Conservation (phyloP, 1,140 invertebrate genomes). For the Drosophila fuyamai region DNA sequence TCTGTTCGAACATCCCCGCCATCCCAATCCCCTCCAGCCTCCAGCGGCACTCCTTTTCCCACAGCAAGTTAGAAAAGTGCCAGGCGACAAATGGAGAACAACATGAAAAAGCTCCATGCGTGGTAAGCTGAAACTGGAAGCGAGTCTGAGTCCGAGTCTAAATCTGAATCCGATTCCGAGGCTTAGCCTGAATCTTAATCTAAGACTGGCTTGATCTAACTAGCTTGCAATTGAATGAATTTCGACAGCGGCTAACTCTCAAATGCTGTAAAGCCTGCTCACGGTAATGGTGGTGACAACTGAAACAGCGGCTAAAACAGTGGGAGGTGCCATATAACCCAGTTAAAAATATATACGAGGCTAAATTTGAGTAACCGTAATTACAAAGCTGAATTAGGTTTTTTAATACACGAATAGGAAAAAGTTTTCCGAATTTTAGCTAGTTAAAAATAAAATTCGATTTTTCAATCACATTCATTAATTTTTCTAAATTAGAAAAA, state of each 20-base stretch:
- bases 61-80: slow-evolving; percentile 46
- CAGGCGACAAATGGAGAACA: slow-evolving; percentile 71
- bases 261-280: slow-evolving; percentile 4
- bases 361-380: no score
- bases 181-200: slow-evolving; percentile 47
- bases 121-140: slow-evolving; percentile 55
- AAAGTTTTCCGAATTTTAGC: no score
- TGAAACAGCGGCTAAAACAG: slow-evolving; percentile 39
- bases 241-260: slow-evolving; percentile 60
- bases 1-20: slow-evolving; percentile 2
- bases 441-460: no score
- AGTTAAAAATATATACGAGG: slow-evolving; percentile 1
- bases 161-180: slow-evolving; percentile 52
- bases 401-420: no score
- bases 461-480: no score
- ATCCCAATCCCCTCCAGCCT: slow-evolving; percentile 1
- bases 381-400: no score
- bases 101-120: slow-evolving; percentile 57
- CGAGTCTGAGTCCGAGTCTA: slow-evolving; percentile 41
- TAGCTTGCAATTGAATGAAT: slow-evolving; percentile 73
- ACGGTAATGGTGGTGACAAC: slow-evolving; percentile 40
- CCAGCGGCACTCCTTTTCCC: slow-evolving; percentile 7
- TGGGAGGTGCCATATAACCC: slow-evolving; percentile 37
- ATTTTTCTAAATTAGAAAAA: no score
- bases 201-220: slow-evolving; percentile 46